Evolutionary conservation across 2,797 vertebrate species (phyloP).

Genomic region (Alauda arvensis): DNA sequence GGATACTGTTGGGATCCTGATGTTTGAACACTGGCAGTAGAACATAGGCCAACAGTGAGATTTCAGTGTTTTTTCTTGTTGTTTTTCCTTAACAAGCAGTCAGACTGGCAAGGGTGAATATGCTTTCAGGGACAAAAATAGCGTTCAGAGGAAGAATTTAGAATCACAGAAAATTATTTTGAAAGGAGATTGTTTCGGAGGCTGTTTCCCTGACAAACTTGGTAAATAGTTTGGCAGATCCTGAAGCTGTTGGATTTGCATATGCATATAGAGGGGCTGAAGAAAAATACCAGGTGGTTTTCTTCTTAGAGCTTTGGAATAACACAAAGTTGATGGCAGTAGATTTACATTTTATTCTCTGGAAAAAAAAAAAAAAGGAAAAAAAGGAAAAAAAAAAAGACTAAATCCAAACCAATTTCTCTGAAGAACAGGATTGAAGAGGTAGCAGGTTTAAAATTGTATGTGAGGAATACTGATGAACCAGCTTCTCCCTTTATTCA

Average conservation of each 20-base stretch:
- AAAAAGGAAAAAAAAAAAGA: too few species aligned
- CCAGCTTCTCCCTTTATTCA: not conserved
- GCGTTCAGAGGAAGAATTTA: slow-evolving; percentile 26
- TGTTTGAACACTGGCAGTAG: slow-evolving; percentile 52
- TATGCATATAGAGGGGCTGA: slow-evolving; percentile 29
- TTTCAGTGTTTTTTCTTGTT: slow-evolving; percentile 32
- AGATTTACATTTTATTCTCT: slow-evolving; percentile 33
- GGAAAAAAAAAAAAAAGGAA: not conserved
- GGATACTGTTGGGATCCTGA: slow-evolving; percentile 35
- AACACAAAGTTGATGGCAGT: slow-evolving; percentile 23
- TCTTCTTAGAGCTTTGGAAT: slow-evolving; percentile 23
- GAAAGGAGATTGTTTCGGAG: slow-evolving; percentile 44
- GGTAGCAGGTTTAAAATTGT: not conserved
- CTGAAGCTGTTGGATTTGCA: slow-evolving; percentile 51
- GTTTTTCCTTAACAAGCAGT: slow-evolving; percentile 32
- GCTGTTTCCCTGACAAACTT: slow-evolving; percentile 52
- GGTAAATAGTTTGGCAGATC: slow-evolving; percentile 60
- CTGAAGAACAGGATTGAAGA: not conserved
- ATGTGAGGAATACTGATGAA: not conserved
- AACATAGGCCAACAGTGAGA: slow-evolving; percentile 9
- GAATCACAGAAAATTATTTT: slow-evolving; percentile 35
- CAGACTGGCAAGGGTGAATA: slow-evolving; percentile 30
- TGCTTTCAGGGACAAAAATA: slow-evolving; percentile 43
- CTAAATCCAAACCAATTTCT: not conserved
- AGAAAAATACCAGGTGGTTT: slow-evolving; percentile 60